phyloP scores from a whole-genome alignment of 1,140 invertebrate species.

The Zaprionus nigranus region DNA sequence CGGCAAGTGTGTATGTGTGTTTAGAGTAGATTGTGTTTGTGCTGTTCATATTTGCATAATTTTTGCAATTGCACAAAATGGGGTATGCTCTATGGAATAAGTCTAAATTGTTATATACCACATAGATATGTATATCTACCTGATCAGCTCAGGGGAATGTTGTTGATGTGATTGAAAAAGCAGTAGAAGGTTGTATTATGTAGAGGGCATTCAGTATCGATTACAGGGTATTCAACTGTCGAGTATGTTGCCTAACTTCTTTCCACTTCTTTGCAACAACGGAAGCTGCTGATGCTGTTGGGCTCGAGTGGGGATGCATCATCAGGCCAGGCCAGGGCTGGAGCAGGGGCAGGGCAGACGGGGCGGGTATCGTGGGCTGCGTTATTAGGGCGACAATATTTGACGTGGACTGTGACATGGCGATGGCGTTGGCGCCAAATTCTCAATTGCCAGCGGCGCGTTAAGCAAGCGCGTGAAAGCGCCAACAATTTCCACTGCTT shows the following conservation, averaged over 20 bases:
- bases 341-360: neutral
- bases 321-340: conserved; percentile 16
- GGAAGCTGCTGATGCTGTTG: conserved; percentile 33
- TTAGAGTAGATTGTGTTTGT: neutral
- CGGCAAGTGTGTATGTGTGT: neutral
- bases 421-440: conserved; percentile 68
- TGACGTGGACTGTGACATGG: conserved; percentile 67
- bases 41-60: neutral
- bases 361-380: neutral
- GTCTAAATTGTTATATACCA: neutral
- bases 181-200: neutral
- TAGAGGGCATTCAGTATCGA: neutral
- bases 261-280: conserved; percentile 9
- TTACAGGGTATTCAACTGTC: neutral
- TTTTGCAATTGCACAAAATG: neutral
- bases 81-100: neutral
- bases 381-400: conserved; percentile 54
- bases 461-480: conserved; percentile 68
- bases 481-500: conserved; percentile 56
- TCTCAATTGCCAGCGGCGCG: conserved; percentile 61
- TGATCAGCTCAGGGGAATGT: neutral
- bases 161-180: too few relatives aligned
- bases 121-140: too few relatives aligned
- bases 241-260: neutral
- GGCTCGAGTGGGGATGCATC: conserved; percentile 1